Conservation (phyloP, 2,797 vertebrate species). For the Acestrorhynchus altus region DNA sequence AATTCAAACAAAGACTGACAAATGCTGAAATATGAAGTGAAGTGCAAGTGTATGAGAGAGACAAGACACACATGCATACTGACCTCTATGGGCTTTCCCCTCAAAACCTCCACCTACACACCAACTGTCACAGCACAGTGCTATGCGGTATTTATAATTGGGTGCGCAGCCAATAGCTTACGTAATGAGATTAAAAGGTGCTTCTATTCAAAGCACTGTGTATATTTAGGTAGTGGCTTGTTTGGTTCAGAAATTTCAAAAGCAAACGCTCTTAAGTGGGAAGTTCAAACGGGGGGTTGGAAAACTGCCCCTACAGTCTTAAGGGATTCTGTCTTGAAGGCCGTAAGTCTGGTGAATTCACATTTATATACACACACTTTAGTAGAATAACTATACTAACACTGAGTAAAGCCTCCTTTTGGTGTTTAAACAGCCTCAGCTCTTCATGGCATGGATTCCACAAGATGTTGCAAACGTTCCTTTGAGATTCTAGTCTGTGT, state of each 20-base stretch:
- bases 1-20: constrained; percentile 29
- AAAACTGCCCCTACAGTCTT: background rate
- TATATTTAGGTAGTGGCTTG: constrained; percentile 28
- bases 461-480: too few species aligned
- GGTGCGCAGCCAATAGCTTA: constrained; percentile 36
- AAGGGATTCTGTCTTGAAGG: background rate
- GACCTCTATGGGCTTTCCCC: constrained; percentile 58
- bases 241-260: constrained; percentile 35
- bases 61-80: constrained; percentile 12
- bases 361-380: too few species aligned
- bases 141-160: constrained; percentile 54
- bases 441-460: too few species aligned
- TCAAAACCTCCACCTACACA: constrained; percentile 57
- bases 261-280: background rate
- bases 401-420: too few species aligned
- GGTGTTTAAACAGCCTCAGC: too few species aligned
- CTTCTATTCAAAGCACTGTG: constrained; percentile 31
- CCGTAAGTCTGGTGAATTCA: background rate
- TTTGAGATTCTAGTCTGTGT: too few species aligned
- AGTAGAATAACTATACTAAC: too few species aligned
- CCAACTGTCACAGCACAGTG: constrained; percentile 57
- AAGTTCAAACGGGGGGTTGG: constrained; percentile 7
- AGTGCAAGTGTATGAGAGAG: constrained; percentile 22
- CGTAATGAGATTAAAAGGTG: constrained; percentile 41
- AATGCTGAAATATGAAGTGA: constrained; percentile 36